These are phyloP conservation scores for Argyrosomus regius DNA, from an alignment of 2,797 vertebrate genomes.

Conservation along the genomic window DNA sequence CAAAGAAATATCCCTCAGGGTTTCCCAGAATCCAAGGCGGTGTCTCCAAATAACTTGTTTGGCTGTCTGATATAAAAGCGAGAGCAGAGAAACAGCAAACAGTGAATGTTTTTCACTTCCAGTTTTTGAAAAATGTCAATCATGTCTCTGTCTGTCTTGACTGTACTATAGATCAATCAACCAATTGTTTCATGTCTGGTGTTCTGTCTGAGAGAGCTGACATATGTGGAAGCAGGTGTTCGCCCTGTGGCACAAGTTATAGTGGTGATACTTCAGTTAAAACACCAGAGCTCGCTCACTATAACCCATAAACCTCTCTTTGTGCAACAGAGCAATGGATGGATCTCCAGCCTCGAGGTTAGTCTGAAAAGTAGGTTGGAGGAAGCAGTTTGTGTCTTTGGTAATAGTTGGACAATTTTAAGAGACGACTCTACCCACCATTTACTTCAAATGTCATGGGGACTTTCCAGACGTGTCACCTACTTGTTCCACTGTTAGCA, in stretches of 20 bases:
- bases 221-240: slow-evolving; percentile 31
- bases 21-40: neutral
- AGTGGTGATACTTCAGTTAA: slow-evolving; percentile 10
- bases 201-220: slow-evolving; percentile 3
- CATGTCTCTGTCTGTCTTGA: neutral
- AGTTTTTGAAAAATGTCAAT: neutral
- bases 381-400: neutral
- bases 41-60: neutral
- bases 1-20: too few relatives aligned
- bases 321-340: neutral
- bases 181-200: neutral
- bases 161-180: neutral
- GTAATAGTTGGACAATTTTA: neutral
- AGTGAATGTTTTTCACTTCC: too few relatives aligned
- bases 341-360: neutral
- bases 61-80: neutral
- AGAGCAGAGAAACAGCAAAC: neutral
- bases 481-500: neutral
- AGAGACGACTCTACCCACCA: neutral
- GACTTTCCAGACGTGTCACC: neutral
- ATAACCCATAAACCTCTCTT: neutral
- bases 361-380: neutral
- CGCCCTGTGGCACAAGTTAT: slow-evolving; percentile 10
- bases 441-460: neutral
- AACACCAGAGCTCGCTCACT: neutral